Evolutionary conservation across 2,797 vertebrate genomes (phyloP).

Genomic region (Esox lucius): DNA sequence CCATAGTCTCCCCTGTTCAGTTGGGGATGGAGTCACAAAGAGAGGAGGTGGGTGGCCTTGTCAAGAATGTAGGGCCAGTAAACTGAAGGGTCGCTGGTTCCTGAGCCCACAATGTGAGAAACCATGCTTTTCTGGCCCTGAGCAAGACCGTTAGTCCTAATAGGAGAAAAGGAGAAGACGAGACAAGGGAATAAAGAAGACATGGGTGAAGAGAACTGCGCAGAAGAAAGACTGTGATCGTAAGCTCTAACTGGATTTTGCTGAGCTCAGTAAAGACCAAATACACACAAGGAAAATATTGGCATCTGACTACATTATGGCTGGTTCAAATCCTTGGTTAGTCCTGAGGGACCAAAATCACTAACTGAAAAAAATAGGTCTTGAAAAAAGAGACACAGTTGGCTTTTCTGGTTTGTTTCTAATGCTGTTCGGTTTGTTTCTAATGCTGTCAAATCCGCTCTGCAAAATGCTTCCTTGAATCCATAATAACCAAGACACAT

Average conservation of each 20-base stretch:
- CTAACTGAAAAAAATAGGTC: conserved; percentile 40
- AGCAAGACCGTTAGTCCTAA: no score
- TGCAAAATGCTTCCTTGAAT: no score
- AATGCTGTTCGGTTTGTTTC: no score
- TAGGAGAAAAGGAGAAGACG: not conserved
- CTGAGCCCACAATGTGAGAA: no score
- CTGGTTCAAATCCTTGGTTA: conserved; percentile 29
- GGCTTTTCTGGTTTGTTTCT: no score
- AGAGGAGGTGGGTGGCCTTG: conserved; percentile 34
- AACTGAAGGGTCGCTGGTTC: no score
- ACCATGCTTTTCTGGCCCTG: no score
- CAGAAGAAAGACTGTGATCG: not conserved
- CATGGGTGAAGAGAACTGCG: conserved; percentile 11
- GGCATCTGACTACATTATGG: not conserved
- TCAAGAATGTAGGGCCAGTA: no score
- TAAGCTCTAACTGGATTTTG: not conserved
- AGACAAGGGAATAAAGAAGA: not conserved
- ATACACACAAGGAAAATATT: not conserved
- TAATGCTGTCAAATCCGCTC: no score
- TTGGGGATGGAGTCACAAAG: conserved; percentile 2
- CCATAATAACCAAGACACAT: no score
- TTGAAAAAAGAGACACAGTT: no score
- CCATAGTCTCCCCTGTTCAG: conserved; percentile 7
- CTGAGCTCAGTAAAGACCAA: not conserved
- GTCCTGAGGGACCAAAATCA: conserved; percentile 39